A percentile compares a stretch with the other conserved stretches of the same genome.
phyloP scores from a whole-genome alignment of 2,113 vertebrate species.

The Gymnorhina tibicen region DNA sequence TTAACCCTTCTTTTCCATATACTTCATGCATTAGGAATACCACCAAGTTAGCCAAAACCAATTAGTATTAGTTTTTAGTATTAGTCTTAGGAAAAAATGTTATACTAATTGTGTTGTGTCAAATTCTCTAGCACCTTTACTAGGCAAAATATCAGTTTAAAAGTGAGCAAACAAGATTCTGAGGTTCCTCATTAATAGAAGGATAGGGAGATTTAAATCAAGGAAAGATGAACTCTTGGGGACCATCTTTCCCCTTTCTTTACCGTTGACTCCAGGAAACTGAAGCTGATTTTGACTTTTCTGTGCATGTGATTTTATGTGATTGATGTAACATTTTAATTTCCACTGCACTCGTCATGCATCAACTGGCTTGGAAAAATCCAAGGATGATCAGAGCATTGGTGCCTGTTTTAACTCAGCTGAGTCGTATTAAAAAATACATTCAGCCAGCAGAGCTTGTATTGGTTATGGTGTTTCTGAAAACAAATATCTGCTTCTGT shows the following conservation, averaged over 20 bases:
- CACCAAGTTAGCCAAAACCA: background rate
- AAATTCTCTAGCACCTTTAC: background rate
- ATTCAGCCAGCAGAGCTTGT: background rate
- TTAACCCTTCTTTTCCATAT: background rate
- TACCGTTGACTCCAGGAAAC: background rate
- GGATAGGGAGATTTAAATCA: background rate
- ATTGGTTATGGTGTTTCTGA: background rate
- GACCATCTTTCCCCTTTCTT: background rate
- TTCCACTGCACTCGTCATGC: background rate
- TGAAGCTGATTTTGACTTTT: background rate
- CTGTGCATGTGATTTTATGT: background rate
- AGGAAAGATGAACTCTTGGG: background rate
- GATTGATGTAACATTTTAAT: background rate
- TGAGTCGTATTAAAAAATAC: background rate
- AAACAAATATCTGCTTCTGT: background rate
- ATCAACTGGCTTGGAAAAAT: background rate
- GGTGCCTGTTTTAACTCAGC: background rate
- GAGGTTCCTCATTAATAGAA: background rate
- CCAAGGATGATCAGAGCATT: background rate
- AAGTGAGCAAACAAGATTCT: background rate
- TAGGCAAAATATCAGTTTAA: background rate
- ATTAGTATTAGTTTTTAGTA: background rate
- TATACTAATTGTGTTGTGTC: background rate
- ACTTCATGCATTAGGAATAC: background rate
- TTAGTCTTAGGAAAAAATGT: background rate